Conservation (phyloP, 2,113 vertebrate genomes). For the Salvelinus alpinus region DNA sequence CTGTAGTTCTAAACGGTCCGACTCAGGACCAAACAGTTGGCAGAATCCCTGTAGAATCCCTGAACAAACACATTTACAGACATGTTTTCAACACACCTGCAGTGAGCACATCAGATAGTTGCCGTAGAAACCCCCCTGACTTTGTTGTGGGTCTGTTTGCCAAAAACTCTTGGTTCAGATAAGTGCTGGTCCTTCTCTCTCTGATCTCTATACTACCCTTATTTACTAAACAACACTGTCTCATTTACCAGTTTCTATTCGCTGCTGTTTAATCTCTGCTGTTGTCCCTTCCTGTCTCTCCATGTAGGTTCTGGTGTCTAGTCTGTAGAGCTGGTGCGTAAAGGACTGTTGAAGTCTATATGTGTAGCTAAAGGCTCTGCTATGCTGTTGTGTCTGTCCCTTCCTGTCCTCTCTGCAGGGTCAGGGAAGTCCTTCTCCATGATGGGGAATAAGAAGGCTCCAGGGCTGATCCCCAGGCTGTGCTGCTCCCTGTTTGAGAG, state of each 20-base stretch:
- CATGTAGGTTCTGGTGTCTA: no score
- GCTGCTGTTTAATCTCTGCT: no score
- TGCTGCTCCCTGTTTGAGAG: conserved; percentile 96
- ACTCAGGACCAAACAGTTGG: neutral
- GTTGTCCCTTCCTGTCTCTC: no score
- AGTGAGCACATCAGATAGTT: neutral
- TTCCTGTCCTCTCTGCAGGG: conserved; percentile 73
- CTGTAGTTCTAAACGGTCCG: neutral
- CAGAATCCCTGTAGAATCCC: neutral
- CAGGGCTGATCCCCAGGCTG: conserved; percentile 94
- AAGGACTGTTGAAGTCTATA: neutral
- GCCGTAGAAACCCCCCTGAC: no score
- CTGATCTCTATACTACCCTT: no score
- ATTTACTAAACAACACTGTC: no score
- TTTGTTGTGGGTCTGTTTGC: no score
- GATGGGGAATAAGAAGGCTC: conserved; percentile 96
- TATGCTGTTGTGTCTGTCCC: neutral
- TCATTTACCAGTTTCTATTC: no score
- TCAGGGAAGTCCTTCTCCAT: conserved; percentile 99
- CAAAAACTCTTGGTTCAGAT: no score
- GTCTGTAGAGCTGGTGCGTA: no score
- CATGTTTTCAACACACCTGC: neutral
- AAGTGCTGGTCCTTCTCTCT: no score
- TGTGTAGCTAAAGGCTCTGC: conserved; percentile 1
- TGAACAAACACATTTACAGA: neutral